These are phyloP conservation scores for Jaculus jaculus DNA, from an alignment of 2,113 vertebrate species.

Conservation along the genomic window DNA sequence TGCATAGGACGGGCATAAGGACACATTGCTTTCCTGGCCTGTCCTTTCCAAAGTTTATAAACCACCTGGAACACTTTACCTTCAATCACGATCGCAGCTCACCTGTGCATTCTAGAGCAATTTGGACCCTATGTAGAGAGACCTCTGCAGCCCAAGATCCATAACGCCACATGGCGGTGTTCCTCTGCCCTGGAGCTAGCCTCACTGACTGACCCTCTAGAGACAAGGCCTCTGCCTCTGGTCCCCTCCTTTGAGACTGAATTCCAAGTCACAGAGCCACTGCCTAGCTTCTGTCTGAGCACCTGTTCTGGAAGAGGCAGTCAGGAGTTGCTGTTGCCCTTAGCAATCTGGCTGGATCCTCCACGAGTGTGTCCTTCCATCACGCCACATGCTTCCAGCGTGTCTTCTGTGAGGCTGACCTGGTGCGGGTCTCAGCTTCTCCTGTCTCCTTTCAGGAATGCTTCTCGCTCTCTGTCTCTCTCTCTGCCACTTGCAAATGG, in stretches of 20 bases:
- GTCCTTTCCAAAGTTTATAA: not conserved
- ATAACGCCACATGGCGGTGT: not conserved
- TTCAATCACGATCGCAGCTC: not conserved
- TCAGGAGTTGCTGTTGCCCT: not conserved
- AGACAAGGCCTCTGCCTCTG: not conserved
- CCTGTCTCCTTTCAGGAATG: not conserved
- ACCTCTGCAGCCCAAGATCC: not conserved
- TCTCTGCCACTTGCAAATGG: not conserved
- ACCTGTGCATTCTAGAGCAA: not conserved
- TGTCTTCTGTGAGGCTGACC: too few species aligned
- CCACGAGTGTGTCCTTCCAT: too few species aligned
- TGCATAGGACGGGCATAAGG: not conserved
- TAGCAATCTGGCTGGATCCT: not conserved
- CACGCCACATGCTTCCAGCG: not conserved
- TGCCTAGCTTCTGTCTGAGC: not conserved
- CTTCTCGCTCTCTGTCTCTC: too few species aligned
- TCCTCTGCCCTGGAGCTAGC: not conserved
- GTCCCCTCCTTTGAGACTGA: not conserved
- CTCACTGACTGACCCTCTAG: not conserved
- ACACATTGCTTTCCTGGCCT: not conserved
- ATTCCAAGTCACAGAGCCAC: conserved; percentile 21
- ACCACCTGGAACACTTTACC: not conserved
- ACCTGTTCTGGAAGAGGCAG: conserved; percentile 4
- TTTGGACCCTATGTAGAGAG: not conserved
- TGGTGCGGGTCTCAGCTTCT: not conserved